phyloP scores from a whole-genome alignment of 2,888 invertebrate species.

The Amblyjoppa fuscipennis region DNA sequence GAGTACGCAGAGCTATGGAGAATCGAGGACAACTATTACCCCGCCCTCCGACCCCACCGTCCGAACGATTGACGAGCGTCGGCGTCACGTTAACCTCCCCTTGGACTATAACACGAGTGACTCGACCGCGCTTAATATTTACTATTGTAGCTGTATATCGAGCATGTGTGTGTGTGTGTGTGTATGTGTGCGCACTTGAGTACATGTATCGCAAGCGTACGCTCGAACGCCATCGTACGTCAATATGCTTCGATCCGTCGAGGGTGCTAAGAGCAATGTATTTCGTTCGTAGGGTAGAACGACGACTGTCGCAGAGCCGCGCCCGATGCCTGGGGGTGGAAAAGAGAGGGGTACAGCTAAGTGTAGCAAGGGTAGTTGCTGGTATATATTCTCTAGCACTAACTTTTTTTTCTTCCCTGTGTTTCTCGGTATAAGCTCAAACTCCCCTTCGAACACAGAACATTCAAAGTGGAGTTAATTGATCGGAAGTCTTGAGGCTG shows the following conservation, averaged over 20 bases:
- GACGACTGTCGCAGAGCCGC: constrained; percentile 1
- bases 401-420: constrained; percentile 36
- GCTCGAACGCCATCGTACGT: constrained; percentile 79
- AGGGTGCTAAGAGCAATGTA: constrained; percentile 73
- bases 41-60: constrained; percentile 34
- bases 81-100: constrained; percentile 12
- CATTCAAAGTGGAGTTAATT: constrained; percentile 84
- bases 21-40: constrained; percentile 72
- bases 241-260: constrained; percentile 82
- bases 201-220: constrained; percentile 76
- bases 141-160: constrained; percentile 62
- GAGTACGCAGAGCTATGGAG: constrained; percentile 48
- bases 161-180: constrained; percentile 55
- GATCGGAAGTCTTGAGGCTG: constrained; percentile 85
- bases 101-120: constrained; percentile 56
- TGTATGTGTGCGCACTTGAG: constrained; percentile 68
- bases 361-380: constrained; percentile 43
- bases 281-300: constrained; percentile 59
- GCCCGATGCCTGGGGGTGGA: constrained; percentile 8
- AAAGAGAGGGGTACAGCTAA: constrained; percentile 36
- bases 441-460: constrained; percentile 63
- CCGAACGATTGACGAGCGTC: constrained; percentile 43
- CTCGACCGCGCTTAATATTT: constrained; percentile 68
- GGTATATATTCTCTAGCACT: constrained; percentile 19
- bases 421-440: constrained; percentile 2